Evolutionary conservation across 2,113 vertebrate genomes (phyloP).

Genomic region (Phylloscopus trochilus): DNA sequence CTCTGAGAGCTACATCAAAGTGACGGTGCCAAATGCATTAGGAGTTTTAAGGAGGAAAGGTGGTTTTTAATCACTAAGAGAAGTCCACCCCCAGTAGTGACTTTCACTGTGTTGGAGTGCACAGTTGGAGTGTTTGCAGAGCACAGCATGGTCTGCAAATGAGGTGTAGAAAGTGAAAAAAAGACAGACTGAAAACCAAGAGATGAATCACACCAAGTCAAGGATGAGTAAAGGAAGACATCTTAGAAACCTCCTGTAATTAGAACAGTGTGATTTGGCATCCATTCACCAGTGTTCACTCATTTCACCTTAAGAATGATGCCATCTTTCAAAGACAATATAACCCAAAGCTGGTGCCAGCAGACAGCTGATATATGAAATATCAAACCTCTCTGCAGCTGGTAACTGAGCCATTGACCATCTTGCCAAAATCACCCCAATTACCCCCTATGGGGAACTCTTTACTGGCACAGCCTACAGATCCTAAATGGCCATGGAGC

Average conservation of each 20-base stretch:
- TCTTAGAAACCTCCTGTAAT: background rate
- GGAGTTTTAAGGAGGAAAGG: background rate
- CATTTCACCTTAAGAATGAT: background rate
- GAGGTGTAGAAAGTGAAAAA: background rate
- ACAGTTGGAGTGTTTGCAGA: too few species aligned
- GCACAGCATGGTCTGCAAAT: background rate
- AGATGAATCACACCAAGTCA: conserved; percentile 2
- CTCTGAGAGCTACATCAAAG: background rate
- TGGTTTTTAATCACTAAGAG: background rate
- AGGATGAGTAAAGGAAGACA: background rate
- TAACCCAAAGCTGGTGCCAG: background rate
- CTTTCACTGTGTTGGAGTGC: background rate
- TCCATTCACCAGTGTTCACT: background rate
- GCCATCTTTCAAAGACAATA: background rate
- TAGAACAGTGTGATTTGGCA: background rate
- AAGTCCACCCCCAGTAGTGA: background rate
- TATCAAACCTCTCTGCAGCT: background rate
- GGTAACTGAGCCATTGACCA: background rate
- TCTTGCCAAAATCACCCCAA: background rate
- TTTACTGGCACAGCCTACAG: background rate
- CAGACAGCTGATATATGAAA: background rate
- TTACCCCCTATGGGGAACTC: background rate
- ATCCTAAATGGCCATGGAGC: background rate
- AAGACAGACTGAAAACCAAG: background rate
- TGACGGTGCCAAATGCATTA: background rate